Conservation (phyloP, 1,140 invertebrate genomes). For the Oncopeltus fasciatus region DNA sequence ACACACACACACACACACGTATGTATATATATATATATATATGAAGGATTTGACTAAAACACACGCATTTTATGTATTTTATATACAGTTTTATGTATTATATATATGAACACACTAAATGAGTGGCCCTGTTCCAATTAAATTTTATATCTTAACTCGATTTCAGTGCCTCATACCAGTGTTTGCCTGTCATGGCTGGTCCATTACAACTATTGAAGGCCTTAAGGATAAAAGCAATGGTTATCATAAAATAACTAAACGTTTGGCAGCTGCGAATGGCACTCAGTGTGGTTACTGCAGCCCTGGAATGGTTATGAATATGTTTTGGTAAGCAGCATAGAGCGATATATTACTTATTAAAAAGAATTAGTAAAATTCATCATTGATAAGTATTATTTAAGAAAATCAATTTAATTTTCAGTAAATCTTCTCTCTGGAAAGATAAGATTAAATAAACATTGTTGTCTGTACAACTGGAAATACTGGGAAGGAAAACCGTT, state of each 20-base stretch:
- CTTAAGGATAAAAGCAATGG: slow-evolving; percentile 30
- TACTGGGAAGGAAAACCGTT: no score
- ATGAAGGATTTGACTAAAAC: neutral
- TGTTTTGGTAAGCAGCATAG: slow-evolving; percentile 29
- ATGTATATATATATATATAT: neutral
- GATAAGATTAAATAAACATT: neutral
- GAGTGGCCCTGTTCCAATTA: neutral
- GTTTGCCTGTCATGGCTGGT: slow-evolving; percentile 32
- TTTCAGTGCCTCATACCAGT: slow-evolving; percentile 36
- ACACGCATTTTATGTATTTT: neutral
- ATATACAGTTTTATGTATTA: neutral
- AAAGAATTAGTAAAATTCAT: neutral
- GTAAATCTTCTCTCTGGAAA: neutral
- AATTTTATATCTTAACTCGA: neutral
- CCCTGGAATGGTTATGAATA: slow-evolving; percentile 36
- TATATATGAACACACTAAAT: no score
- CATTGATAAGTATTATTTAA: neutral
- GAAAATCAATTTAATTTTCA: neutral
- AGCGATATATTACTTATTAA: neutral
- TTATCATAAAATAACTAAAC: slow-evolving; percentile 28
- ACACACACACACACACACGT: neutral
- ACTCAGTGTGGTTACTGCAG: slow-evolving; percentile 35
- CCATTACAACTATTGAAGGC: slow-evolving; percentile 36
- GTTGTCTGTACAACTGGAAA: no score
- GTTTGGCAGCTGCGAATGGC: slow-evolving; percentile 29